These are phyloP conservation scores for Sympetrum striolatum DNA, from an alignment of 2,888 invertebrate species.

Conservation along the genomic window DNA sequence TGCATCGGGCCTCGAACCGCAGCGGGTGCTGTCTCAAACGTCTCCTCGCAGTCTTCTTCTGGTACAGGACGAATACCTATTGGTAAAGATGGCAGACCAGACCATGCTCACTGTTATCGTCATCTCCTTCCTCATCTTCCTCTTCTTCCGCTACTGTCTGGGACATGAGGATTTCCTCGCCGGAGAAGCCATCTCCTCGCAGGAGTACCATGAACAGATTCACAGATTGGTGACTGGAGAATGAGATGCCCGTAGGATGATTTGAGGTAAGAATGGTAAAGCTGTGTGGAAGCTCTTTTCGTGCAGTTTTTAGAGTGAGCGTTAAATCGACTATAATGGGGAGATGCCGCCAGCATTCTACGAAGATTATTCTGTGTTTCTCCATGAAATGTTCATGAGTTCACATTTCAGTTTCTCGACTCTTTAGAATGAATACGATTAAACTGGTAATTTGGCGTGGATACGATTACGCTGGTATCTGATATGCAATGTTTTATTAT, in stretches of 20 bases:
- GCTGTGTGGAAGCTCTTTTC: not conserved
- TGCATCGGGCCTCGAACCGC: slow-evolving; percentile 8
- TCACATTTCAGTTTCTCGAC: no score
- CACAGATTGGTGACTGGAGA: slow-evolving; percentile 16
- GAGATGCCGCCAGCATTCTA: no score
- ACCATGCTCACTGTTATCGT: slow-evolving; percentile 30
- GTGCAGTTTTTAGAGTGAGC: no score
- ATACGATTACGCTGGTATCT: no score
- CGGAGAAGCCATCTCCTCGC: not conserved
- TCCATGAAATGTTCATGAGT: no score
- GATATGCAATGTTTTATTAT: no score
- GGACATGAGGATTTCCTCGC: not conserved
- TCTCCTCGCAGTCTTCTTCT: not conserved
- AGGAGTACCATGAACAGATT: not conserved
- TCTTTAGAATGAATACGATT: no score
- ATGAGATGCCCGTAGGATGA: not conserved
- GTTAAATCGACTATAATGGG: no score
- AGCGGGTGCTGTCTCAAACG: not conserved
- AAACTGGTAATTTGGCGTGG: no score
- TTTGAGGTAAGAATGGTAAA: slow-evolving; percentile 5
- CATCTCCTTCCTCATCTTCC: slow-evolving; percentile 27
- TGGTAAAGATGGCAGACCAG: slow-evolving; percentile 15
- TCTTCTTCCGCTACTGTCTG: slow-evolving; percentile 24
- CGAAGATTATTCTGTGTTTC: no score
- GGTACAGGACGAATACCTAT: not conserved